A percentile compares a stretch with the other conserved stretches of the same genome.
Evolutionary conservation across 2,888 invertebrate species (phyloP).

Genomic region (Asteroscopus sphinx): DNA sequence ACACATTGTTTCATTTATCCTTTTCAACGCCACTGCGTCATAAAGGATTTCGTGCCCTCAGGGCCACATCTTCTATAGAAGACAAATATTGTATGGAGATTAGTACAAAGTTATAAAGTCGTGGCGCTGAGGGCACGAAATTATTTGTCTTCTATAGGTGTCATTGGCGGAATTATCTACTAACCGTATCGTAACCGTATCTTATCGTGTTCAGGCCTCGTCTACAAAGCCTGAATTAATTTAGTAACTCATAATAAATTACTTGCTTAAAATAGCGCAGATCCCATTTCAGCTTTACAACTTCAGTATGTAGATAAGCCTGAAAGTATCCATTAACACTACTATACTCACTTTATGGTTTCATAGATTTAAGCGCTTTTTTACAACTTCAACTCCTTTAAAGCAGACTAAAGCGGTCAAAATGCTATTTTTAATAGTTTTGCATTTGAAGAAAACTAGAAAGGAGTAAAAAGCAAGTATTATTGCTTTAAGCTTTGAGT

Average conservation of each 20-base stretch:
- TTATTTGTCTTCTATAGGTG: too few relatives aligned
- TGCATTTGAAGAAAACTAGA: constrained; percentile 31
- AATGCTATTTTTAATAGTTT: constrained; percentile 34
- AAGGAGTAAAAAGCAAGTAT: constrained; percentile 9
- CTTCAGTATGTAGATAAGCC: constrained; percentile 34
- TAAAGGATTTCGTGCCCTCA: too few relatives aligned
- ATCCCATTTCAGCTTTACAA: constrained; percentile 27
- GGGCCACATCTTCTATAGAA: too few relatives aligned
- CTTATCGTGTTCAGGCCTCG: too few relatives aligned
- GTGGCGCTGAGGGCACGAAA: too few relatives aligned
- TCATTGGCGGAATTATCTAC: too few relatives aligned
- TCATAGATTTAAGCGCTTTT: constrained; percentile 49
- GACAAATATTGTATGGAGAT: too few relatives aligned
- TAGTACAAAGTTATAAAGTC: too few relatives aligned
- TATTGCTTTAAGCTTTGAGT: constrained; percentile 15
- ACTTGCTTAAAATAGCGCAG: constrained; percentile 18
- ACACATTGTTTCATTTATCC: too few relatives aligned
- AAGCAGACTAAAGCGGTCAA: constrained; percentile 33
- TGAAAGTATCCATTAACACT: constrained; percentile 46
- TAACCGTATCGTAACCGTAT: too few relatives aligned
- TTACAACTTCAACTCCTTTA: constrained; percentile 30
- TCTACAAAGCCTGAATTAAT: constrained; percentile 8
- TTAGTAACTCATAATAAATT: constrained; percentile 20
- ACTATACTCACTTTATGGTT: constrained; percentile 36
- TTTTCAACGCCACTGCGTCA: too few relatives aligned